Evolutionary conservation across 53 echinoderm and acorn worm species (phyloP).

Genomic region (Actinopyga echinites): DNA sequence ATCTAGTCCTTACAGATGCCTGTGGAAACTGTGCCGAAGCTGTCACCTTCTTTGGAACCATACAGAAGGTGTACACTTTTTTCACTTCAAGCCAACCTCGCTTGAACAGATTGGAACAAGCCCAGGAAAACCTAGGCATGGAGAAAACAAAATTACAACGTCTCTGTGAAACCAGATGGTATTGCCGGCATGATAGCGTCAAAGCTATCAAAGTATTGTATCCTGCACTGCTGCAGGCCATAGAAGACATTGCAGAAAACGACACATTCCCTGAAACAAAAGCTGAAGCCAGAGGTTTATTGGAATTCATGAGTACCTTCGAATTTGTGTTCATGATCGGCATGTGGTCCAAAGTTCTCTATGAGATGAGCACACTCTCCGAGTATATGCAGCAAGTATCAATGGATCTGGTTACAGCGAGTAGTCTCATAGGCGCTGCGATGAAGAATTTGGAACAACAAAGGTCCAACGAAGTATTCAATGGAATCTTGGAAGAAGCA

Average conservation of each 20-base stretch:
- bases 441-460: conserved; percentile 1
- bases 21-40: not conserved
- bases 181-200: not conserved
- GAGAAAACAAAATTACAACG: not conserved
- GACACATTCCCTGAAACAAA: not conserved
- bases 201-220: not conserved
- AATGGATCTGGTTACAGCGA: conserved; percentile 14
- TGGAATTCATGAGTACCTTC: not conserved
- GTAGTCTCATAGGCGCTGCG: not conserved
- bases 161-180: not conserved
- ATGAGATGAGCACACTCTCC: not conserved
- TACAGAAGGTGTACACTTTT: no score
- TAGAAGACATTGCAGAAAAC: not conserved
- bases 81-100: no score
- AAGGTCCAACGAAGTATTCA: not conserved
- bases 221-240: not conserved
- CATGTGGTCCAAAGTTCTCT: conserved; percentile 19
- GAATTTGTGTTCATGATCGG: conserved; percentile 11
- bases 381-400: conserved; percentile 27
- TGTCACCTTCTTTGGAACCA: not conserved
- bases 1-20: not conserved
- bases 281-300: conserved; percentile 13
- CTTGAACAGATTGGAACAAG: not conserved
- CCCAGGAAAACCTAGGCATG: not conserved
- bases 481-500: conserved; percentile 2